Evolutionary conservation across 2,888 invertebrate species (phyloP), one percentile per base, ranked within the genome.

Genomic region (Congeria kusceri): DNA sequence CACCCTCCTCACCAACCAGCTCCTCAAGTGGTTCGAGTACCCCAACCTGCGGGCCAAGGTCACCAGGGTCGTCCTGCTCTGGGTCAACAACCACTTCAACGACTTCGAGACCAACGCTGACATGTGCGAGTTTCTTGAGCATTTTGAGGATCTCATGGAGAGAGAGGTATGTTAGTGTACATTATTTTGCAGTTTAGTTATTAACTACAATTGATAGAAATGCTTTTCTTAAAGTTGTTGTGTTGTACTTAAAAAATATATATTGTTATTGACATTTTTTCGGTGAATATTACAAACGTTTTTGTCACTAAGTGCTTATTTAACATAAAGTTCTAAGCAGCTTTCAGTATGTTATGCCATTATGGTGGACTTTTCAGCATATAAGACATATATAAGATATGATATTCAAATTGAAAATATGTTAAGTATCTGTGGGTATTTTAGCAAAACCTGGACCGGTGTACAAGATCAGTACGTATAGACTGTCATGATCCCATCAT

Each of bases 101-200:
- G 93, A 93, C 86, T 93, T 93, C 86, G 93, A 93, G 95, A 98
- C 97, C 7, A 97, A 98, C 94, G 96, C 97, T 27, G 96, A 96
- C 77, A 98, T 99, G 98, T 98, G 98, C 96, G 98, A 98, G 89
- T 98, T 98, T 92, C 94, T 99, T 81, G 98, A 98, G 93, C 96
- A 96, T 79, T 98, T 99, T 94, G 98, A 99, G 94, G 95, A 96
- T 80, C 96, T 96, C 68, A 94, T 98, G 80, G 97, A 97, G 91
- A 95, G 95, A 88, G 97, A 97, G 91, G 94, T 94, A 85, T 85
- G 88, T 72, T 25, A 44, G 39, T 39, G 39, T 39, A 39, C 39
- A n/a, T 39, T 9, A 11, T 11, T 13, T 11, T 39, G 39, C 15
- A 39, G 39, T 15, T 15, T 39, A 9, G 39, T 39, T 15, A 13